These are phyloP conservation scores for Cydia strobilella DNA, from an alignment of 1,140 invertebrate genomes.

Conservation along the genomic window DNA sequence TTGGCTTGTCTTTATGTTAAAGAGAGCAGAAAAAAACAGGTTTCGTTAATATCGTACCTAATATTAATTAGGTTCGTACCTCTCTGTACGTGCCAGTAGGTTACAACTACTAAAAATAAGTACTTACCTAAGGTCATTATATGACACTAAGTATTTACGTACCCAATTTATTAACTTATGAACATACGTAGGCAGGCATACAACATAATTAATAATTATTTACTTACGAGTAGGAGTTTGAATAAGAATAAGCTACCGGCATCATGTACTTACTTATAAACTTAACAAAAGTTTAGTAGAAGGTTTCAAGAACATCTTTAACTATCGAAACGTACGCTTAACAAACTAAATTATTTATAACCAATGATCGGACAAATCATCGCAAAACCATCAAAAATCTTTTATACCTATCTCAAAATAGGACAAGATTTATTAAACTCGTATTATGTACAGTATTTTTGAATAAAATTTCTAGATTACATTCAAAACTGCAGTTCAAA, in stretches of 20 bases:
- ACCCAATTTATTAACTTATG: neutral
- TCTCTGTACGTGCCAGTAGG: neutral
- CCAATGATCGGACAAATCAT: no score
- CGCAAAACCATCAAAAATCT: no score
- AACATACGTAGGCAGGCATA: neutral
- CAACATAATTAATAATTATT: neutral
- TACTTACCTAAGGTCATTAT: neutral
- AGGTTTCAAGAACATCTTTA: neutral
- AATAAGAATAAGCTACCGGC: neutral
- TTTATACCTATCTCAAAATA: no score
- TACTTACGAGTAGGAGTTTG: neutral
- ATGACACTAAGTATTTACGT: neutral
- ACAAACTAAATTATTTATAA: no score
- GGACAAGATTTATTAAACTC: no score
- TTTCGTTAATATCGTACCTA: no score
- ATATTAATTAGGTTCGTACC: neutral
- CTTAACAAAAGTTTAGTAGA: neutral
- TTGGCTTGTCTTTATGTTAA: no score
- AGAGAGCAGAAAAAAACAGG: no score
- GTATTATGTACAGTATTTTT: no score
- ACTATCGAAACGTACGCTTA: neutral
- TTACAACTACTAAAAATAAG: neutral
- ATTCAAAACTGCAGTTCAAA: no score
- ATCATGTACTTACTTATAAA: neutral
- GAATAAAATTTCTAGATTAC: no score